These are phyloP conservation scores for Zaprionus capensis DNA, from an alignment of 1,140 invertebrate genomes.

Conservation along the genomic window DNA sequence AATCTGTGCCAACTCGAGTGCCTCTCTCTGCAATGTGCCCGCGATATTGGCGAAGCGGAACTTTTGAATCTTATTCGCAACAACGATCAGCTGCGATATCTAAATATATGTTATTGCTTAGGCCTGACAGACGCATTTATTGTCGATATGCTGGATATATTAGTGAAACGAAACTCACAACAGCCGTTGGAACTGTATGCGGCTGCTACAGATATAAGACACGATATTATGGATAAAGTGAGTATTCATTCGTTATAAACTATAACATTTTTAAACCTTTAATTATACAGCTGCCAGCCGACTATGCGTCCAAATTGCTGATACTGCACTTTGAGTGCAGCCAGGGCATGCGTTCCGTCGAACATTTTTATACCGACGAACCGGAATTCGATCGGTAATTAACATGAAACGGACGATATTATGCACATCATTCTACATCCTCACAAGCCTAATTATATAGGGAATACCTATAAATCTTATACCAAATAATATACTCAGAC, in stretches of 20 bases:
- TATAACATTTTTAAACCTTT: neutral
- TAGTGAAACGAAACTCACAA: slow-evolving; percentile 34
- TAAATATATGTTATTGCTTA: slow-evolving; percentile 70
- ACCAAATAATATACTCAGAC: slow-evolving; percentile 43
- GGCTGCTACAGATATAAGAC: slow-evolving; percentile 69
- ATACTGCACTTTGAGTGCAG: slow-evolving; percentile 67
- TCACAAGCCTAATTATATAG: slow-evolving; percentile 5
- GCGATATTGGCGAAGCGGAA: slow-evolving; percentile 61
- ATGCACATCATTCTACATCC: slow-evolving; percentile 32
- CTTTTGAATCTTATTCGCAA: slow-evolving; percentile 51
- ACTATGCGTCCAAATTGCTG: slow-evolving; percentile 58
- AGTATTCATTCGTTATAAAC: slow-evolving; percentile 6
- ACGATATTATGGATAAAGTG: slow-evolving; percentile 68
- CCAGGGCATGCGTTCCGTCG: slow-evolving; percentile 57
- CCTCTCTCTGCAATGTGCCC: slow-evolving; percentile 60
- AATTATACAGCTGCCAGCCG: slow-evolving; percentile 45
- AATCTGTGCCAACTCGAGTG: slow-evolving; percentile 55
- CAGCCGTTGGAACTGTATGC: slow-evolving; percentile 61
- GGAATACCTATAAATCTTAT: slow-evolving; percentile 29
- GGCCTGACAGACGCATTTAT: slow-evolving; percentile 65
- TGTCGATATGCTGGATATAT: slow-evolving; percentile 45
- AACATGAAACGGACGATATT: neutral
- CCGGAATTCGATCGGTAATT: slow-evolving; percentile 69
- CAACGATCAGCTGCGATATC: slow-evolving; percentile 59
- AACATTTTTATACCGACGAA: slow-evolving; percentile 66